phyloP scores from a whole-genome alignment of 2,888 invertebrate species.

The Amphipoea lucens region DNA sequence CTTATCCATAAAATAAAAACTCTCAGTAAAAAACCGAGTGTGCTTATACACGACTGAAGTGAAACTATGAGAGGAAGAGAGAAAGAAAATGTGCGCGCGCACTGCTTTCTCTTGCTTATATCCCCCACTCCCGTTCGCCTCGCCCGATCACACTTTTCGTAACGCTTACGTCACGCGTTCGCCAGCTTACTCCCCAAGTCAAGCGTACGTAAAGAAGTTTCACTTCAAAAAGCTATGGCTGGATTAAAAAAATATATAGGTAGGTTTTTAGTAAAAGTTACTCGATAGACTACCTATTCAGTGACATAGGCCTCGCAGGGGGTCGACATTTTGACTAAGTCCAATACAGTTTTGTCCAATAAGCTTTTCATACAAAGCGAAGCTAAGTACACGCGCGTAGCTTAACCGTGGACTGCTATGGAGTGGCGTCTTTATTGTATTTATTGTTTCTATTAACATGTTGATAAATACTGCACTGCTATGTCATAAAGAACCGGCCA shows the following conservation, averaged over 20 bases:
- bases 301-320: not conserved
- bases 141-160: too few species aligned
- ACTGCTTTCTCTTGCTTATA: too few species aligned
- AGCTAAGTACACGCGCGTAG: not conserved
- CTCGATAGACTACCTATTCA: too few species aligned
- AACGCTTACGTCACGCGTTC: too few species aligned
- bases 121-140: too few species aligned
- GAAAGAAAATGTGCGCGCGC: too few species aligned
- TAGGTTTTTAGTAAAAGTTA: not conserved
- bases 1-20: not conserved
- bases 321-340: not conserved
- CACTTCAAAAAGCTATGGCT: not conserved
- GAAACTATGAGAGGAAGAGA: too few species aligned
- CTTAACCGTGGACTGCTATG: not conserved
- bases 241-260: too few species aligned
- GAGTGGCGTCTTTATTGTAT: slow-evolving; percentile 5
- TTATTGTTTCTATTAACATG: slow-evolving; percentile 23
- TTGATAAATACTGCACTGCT: slow-evolving; percentile 36
- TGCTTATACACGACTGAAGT: too few species aligned
- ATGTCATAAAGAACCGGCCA: not conserved
- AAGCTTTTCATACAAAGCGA: not conserved
- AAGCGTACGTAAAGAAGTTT: too few species aligned
- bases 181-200: too few species aligned
- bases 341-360: not conserved
- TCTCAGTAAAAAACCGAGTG: not conserved